phyloP scores from a whole-genome alignment of 2,888 invertebrate species.

The Ctenicera cuprea region DNA sequence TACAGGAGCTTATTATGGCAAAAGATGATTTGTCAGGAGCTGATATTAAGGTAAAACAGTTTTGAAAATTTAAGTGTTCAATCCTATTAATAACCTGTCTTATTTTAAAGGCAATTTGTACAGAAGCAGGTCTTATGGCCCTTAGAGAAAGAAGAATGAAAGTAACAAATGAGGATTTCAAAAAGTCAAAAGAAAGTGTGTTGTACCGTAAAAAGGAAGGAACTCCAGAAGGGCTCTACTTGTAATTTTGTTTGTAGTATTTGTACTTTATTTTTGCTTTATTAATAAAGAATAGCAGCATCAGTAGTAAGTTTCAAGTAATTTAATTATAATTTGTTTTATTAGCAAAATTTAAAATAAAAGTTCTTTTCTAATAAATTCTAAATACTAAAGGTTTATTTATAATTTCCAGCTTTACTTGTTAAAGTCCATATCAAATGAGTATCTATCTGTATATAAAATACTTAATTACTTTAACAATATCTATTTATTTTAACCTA shows the following conservation, averaged over 20 bases:
- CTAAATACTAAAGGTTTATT: too few relatives aligned
- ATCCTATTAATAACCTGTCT: conserved; percentile 27
- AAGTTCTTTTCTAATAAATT: too few relatives aligned
- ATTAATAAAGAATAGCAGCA: background rate
- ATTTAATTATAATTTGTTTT: too few relatives aligned
- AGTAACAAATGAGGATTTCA: conserved; percentile 99
- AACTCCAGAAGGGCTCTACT: conserved; percentile 98
- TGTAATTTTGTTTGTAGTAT: conserved; percentile 77
- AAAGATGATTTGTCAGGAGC: conserved; percentile 99
- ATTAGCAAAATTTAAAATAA: too few relatives aligned
- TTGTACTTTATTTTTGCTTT: conserved; percentile 24
- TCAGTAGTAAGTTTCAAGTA: too few relatives aligned
- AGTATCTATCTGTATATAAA: too few relatives aligned
- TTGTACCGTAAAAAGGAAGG: conserved; percentile 99
- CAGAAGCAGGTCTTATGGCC: conserved; percentile 99
- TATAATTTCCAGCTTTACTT: too few relatives aligned
- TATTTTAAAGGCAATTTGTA: conserved; percentile 93
- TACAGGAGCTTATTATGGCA: conserved; percentile 97
- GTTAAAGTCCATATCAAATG: too few relatives aligned
- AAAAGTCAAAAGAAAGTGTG: conserved; percentile 99
- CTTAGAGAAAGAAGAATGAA: conserved; percentile 98
- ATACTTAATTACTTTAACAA: too few relatives aligned
- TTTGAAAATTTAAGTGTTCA: conserved; percentile 37
- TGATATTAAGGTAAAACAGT: conserved; percentile 85
- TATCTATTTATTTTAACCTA: too few relatives aligned